Percentiles rank a stretch among this genome's conserved stretches.
phyloP scores from a whole-genome alignment of 2,888 invertebrate species.

The Harpalus rufipes region DNA sequence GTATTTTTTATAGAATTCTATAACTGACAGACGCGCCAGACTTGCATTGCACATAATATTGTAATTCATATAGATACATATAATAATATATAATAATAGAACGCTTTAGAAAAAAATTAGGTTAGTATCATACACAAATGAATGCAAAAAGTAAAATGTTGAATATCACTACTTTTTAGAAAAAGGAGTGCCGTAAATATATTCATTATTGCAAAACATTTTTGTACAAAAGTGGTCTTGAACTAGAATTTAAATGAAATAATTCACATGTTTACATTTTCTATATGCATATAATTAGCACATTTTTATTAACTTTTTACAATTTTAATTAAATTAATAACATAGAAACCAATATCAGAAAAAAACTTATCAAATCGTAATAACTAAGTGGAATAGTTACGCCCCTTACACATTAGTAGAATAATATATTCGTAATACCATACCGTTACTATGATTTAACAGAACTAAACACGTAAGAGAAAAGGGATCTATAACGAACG shows the following conservation, averaged over 20 bases:
- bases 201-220: not conserved
- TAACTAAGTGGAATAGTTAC: not conserved
- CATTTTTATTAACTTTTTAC: not conserved
- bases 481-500: no score
- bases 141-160: not conserved
- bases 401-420: slow-evolving; percentile 5
- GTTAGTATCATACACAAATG: not conserved
- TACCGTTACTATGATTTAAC: no score
- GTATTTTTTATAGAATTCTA: no score
- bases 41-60: no score
- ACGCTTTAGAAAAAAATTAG: no score
- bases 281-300: not conserved
- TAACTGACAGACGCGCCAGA: no score
- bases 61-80: no score
- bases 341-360: not conserved
- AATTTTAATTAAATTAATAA: slow-evolving; percentile 5
- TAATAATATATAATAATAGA: no score
- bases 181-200: not conserved
- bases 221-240: not conserved
- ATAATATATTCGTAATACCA: no score
- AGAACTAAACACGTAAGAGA: no score
- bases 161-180: not conserved
- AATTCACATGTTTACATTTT: not conserved
- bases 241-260: not conserved
- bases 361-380: not conserved